Evolutionary conservation across 1,140 invertebrate genomes (phyloP).

Genomic region (Augochlora pura): DNA sequence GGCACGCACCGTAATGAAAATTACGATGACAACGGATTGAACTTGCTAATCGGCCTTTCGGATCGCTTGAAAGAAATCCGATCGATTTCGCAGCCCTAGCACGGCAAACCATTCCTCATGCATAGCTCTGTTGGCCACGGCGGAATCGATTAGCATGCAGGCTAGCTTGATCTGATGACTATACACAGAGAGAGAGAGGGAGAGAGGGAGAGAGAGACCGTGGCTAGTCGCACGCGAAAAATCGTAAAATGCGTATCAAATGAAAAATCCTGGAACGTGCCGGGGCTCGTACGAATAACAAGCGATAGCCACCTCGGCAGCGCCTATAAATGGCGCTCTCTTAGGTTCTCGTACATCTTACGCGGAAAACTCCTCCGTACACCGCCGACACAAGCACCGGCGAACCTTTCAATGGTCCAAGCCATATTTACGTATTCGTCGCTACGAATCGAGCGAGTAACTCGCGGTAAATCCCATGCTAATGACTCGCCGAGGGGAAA

Average conservation of each 20-base stretch:
- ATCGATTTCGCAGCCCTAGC: conserved; percentile 53
- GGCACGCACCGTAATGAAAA: conserved; percentile 34
- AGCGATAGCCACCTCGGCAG: conserved; percentile 50
- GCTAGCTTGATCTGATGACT: conserved; percentile 66
- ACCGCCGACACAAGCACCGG: conserved; percentile 42
- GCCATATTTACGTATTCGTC: conserved; percentile 32
- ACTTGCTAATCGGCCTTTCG: not conserved
- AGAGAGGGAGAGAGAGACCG: conserved; percentile 43
- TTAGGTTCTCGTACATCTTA: conserved; percentile 40
- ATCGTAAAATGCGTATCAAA: conserved; percentile 69
- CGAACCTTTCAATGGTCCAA: conserved; percentile 18
- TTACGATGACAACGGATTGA: conserved; percentile 34
- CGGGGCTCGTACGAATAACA: conserved; percentile 54
- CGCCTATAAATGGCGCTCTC: conserved; percentile 61
- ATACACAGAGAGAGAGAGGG: conserved; percentile 43
- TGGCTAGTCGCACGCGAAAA: conserved; percentile 55
- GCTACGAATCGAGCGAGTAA: not conserved
- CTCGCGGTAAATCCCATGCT: conserved; percentile 28
- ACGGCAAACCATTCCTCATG: conserved; percentile 51
- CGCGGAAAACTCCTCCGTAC: conserved; percentile 34
- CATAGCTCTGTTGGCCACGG: conserved; percentile 44
- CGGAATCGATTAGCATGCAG: conserved; percentile 66
- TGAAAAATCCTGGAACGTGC: conserved; percentile 65
- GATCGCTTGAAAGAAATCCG: conserved; percentile 19
- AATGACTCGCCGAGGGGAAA: conserved; percentile 24